Base-by-base conservation (phyloP, 2,888 invertebrate species). In the Andrena minutula region DNA sequence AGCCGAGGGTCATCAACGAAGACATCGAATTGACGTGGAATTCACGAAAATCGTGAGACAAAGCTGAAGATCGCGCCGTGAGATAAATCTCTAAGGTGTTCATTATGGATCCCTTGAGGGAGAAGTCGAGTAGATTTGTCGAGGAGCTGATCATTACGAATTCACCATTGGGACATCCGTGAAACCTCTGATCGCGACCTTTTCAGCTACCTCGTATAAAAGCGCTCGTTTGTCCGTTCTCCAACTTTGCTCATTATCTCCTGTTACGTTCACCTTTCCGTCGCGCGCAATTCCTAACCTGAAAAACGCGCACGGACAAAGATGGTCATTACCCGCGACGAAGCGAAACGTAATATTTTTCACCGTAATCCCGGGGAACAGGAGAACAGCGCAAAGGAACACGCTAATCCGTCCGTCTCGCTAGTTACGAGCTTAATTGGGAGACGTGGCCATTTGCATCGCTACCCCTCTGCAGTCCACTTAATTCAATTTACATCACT, bases 201-300 rank as follows among this genome's bases (percentile, higher is more conserved):
- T 35, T 65, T 47, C 49, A 10, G 10, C 20, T 47, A 16, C 41
- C 49, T 35, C 63, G 47, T 41, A n/a, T 20, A 30, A 41, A 73
- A 53, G 5, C 61, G 8, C 65, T 20, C 28, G n/a, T 65, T 75
- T 72, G 61, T 66, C 58, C 61, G 28, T 47, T 47, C 75, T 20
- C 16, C 56, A 71, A 69, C 56, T 79, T 77, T 41, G 10, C 30
- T 53, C 56, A 28, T 75, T 70, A 75, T 60, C 75, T 26, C 5
- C 16, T 20, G 20, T 75, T 68, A 41, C 35, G 10, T 69, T 65
- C 47, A 16, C 51, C 58, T 64, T 58, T 10, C 7, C 49, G 10
- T 10, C 51, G 8, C 35, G 6, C 16, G n/a, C 10, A 20, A 47
- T 58, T 58, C 20, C 28, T 79, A 30, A 28, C 23, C 16, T 49